Conservation (phyloP, 2,797 vertebrate species). For the Falco berigora region DNA sequence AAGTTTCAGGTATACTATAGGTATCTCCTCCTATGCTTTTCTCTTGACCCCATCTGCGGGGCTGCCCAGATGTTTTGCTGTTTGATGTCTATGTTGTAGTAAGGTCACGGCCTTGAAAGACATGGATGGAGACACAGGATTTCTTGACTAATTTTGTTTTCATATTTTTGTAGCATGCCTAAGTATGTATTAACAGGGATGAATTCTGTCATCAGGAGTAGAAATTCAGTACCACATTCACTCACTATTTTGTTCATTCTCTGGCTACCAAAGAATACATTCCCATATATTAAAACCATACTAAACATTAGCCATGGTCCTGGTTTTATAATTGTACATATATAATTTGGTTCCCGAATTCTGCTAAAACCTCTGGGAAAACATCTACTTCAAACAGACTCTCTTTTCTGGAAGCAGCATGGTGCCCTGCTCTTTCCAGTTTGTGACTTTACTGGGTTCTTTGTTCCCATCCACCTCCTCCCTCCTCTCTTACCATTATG, state of each 20-base stretch:
- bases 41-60: neutral
- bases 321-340: neutral
- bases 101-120: neutral
- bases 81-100: neutral
- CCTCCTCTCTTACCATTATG: rapidly evolving
- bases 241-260: neutral
- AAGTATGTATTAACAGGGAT: neutral
- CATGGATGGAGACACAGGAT: neutral
- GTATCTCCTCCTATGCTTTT: neutral
- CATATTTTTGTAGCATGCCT: neutral
- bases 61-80: neutral
- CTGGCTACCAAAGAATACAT: neutral
- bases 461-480: neutral
- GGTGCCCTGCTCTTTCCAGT: neutral
- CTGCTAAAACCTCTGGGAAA: neutral
- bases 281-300: neutral
- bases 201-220: neutral
- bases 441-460: neutral
- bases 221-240: neutral
- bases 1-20: neutral
- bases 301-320: neutral
- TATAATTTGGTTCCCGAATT: neutral
- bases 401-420: neutral
- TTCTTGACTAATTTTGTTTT: neutral
- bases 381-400: neutral